Evolutionary conservation across 2,797 vertebrate species (phyloP), one percentile per base, ranked within the genome.

Genomic region (Argyrosomus regius): DNA sequence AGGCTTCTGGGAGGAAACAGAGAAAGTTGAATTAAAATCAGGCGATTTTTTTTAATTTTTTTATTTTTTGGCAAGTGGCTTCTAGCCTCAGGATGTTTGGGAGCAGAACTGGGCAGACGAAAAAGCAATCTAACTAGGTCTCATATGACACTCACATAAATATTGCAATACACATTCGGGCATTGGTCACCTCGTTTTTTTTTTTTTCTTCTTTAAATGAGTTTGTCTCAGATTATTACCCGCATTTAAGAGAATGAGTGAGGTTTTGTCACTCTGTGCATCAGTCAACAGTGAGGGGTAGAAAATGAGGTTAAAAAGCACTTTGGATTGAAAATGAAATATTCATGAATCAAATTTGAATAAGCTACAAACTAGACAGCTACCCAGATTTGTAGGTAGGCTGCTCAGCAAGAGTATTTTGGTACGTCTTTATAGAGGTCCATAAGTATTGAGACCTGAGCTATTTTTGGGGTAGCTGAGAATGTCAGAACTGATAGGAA

Each of bases 311-410:
- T 90, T 94, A 91, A 92, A 93, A 84, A 85, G 79, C n/a, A 73
- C 85, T 91, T 92, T 87, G 87, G 89, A 92, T 89, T 75, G 66
- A 64, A 83, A 66, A 93, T 93, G 70, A 91, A 95, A 94, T 93
- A 94, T 95, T 92, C 87, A 94, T 93, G 92, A 93, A 77, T 89
- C 75, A 69, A 83, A 94, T 94, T 91, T 92, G 89, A 94, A 93
- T 93, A 94, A 93, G 89, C 91, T 89, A 83, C 81, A 91, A 88
- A 87, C 91, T 70, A 87, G 87, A 89, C 80, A 86, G 82, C 91
- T 76, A 65, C 64, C 64, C 80, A 72, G 91, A 93, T 93, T 88
- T 90, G 70, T 82, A 83, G 83, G 88, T 87, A 88, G 75, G 75
- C 83, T 77, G 82, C 81, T 90, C 78, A 86, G 83, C 64, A 76